phyloP scores from a whole-genome alignment of 2,113 vertebrate genomes.

The Pterocles burchelli region DNA sequence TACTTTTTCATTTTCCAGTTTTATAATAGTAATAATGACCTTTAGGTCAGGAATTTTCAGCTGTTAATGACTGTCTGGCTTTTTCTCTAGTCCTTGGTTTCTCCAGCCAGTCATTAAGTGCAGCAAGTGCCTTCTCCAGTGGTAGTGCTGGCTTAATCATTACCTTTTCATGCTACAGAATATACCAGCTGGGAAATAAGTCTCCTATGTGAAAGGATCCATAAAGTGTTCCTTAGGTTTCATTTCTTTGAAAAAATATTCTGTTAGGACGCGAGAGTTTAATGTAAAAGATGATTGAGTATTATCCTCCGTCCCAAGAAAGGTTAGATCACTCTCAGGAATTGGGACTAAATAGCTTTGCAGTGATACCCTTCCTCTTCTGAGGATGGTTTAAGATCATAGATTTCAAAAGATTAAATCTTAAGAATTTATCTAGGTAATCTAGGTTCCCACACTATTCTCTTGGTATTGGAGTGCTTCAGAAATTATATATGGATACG shows the following conservation, averaged over 20 bases:
- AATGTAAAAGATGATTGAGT: conserved; percentile 32
- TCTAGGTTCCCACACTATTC: not conserved
- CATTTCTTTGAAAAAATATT: conserved; percentile 44
- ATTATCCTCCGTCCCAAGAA: not conserved
- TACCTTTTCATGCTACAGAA: conserved; percentile 30
- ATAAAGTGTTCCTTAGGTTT: conserved; percentile 28
- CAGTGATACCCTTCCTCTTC: not conserved
- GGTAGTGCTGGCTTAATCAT: conserved; percentile 19
- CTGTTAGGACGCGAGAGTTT: not conserved
- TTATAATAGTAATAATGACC: conserved; percentile 66
- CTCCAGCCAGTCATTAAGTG: conserved; percentile 51
- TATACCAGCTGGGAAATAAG: conserved; percentile 60
- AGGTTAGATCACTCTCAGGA: conserved; percentile 20
- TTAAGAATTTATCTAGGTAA: conserved; percentile 56
- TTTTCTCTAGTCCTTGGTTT: conserved; percentile 15
- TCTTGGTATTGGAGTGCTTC: not conserved
- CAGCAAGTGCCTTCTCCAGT: conserved; percentile 21
- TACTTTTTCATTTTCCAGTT: conserved; percentile 72
- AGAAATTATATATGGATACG: not conserved
- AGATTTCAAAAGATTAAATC: conserved; percentile 41
- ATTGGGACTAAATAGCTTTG: not conserved
- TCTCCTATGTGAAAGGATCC: not conserved
- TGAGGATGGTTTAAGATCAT: not conserved
- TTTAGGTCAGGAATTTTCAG: conserved; percentile 70
- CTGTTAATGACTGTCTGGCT: conserved; percentile 66